A percentile compares a stretch with the other conserved stretches of the same genome.
Conservation (phyloP, 1,140 invertebrate species). For the Aradophagus sp. region DNA sequence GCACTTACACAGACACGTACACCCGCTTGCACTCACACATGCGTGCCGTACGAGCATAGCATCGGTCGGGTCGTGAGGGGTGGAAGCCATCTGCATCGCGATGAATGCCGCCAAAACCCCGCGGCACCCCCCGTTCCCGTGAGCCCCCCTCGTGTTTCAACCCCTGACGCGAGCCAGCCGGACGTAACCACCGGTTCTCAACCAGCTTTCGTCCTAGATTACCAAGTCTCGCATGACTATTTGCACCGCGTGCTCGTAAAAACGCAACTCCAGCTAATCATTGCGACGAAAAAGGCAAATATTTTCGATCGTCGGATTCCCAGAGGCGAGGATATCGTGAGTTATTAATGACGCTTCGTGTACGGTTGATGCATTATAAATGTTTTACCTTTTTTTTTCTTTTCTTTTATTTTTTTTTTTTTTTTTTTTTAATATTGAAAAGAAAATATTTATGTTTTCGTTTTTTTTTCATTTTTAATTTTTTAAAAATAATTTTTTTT, state of each 20-base stretch:
- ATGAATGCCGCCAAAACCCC: slow-evolving; percentile 69
- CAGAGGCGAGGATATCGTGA: too few species aligned
- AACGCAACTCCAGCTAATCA: slow-evolving; percentile 25
- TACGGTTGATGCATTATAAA: too few species aligned
- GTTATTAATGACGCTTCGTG: too few species aligned
- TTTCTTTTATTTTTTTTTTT: too few species aligned
- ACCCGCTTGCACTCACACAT: slow-evolving; percentile 5
- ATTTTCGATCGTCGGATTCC: not conserved
- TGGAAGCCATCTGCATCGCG: slow-evolving; percentile 74
- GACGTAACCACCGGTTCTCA: slow-evolving; percentile 69
- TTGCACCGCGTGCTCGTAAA: slow-evolving; percentile 37
- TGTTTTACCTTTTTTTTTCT: too few species aligned
- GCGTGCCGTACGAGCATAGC: slow-evolving; percentile 47
- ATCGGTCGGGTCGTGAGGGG: slow-evolving; percentile 62
- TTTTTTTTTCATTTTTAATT: too few species aligned
- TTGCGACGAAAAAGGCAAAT: slow-evolving; percentile 9
- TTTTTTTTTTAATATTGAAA: too few species aligned
- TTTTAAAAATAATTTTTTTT: too few species aligned
- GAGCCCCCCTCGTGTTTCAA: slow-evolving; percentile 65
- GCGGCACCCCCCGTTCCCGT: slow-evolving; percentile 40
- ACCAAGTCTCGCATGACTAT: slow-evolving; percentile 44
- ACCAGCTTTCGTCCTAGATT: slow-evolving; percentile 58
- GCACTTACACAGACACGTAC: slow-evolving; percentile 4
- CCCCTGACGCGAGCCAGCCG: slow-evolving; percentile 68
- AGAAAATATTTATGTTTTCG: too few species aligned